Evolutionary conservation across 1,140 invertebrate species (phyloP).

Genomic region (Tetramorium parvispinum): DNA sequence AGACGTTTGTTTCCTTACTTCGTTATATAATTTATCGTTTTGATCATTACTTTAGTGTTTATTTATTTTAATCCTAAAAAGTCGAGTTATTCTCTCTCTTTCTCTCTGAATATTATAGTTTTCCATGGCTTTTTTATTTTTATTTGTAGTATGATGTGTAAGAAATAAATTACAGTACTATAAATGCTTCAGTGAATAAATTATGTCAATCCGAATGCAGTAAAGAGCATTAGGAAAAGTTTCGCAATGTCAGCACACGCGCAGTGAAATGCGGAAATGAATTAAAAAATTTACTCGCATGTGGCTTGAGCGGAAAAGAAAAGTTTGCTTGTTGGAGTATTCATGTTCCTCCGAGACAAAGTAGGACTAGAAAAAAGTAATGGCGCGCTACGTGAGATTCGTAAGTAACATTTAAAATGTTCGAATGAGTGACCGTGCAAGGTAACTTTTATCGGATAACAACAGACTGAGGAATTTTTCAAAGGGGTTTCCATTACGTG

Average conservation of each 20-base stretch:
- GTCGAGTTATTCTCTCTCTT: background rate
- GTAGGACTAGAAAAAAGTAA: background rate
- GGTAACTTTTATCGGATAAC: constrained; percentile 47
- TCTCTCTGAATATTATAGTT: background rate
- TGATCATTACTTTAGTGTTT: background rate
- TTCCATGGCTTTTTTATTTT: too few relatives aligned
- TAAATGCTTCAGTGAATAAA: background rate
- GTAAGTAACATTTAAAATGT: constrained; percentile 58
- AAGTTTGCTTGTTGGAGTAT: constrained; percentile 29
- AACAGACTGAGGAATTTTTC: constrained; percentile 55
- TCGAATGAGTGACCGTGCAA: constrained; percentile 39
- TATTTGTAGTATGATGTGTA: too few relatives aligned
- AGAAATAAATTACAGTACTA: background rate
- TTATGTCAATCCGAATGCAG: background rate
- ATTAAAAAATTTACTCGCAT: constrained; percentile 42
- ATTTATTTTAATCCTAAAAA: background rate
- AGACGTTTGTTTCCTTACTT: background rate
- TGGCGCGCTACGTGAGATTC: constrained; percentile 18
- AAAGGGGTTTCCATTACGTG: constrained; percentile 65
- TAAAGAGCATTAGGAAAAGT: background rate
- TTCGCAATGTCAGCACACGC: constrained; percentile 9
- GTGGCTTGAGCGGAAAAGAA: background rate
- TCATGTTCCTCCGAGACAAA: constrained; percentile 25
- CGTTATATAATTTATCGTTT: background rate
- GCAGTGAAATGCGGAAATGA: constrained; percentile 33